Evolutionary conservation across 2,888 invertebrate species (phyloP), one percentile per base, ranked within the genome.

Genomic region (Melanostoma scalare): DNA sequence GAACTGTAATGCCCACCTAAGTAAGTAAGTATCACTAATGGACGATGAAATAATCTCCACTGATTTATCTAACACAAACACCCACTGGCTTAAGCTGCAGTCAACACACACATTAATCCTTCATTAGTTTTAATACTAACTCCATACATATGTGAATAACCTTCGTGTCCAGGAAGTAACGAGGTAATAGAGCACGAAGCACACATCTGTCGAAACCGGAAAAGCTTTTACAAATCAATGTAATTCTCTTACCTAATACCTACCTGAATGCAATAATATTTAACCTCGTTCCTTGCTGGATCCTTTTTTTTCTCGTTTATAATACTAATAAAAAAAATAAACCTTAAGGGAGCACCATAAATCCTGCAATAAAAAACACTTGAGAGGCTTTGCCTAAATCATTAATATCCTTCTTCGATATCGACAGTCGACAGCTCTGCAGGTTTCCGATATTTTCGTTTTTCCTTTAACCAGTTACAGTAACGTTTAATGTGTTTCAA

Each of bases 401-500:
- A 71, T 69, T 69, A 63, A 50, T 10, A 48, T 63, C 48, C 50
- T 10, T 50, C 50, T 50, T 63, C 63, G 50, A 50, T 63, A 63
- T 63, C 63, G 38, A 38, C 50, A 50, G 20, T 36, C 63, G 63
- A 38, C 56, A 42, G 68, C 56, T 38, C 68, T 35, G 42, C 4
- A n/a, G 36, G 55, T 35, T 31, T 46, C 46, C 42, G 80, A 75
- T 65, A 65, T 80, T 80, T 60, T 48, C 53, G 20, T 20, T 20
- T 20, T 20, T 20, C 20, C 20, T 20, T 20, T 20, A 20, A 20
- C 33, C 50, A 42, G 75, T 48, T 63, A 36, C 65, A 75, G 75
- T 60, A 48, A 71, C 71, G 71, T 81, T 81, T 81, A 75, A 75
- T 75, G 71, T 48, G 48, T 53, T 60, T 65, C 71, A 76, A 76